Evolutionary conservation across 2,888 invertebrate genomes (phyloP), one percentile per base, ranked within the genome.

Genomic region (Phyto melanocephala): DNA sequence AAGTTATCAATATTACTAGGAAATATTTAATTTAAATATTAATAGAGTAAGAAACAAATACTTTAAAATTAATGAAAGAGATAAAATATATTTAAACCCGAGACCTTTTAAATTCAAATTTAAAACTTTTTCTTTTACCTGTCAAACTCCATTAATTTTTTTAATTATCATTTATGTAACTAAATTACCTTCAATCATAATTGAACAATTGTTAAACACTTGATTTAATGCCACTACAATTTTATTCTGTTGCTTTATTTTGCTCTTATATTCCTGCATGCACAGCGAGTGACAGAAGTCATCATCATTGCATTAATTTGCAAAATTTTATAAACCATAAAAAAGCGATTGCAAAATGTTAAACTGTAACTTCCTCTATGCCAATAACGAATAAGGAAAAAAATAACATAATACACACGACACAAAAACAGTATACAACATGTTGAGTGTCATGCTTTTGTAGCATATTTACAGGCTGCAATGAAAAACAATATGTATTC

Each of bases 361-460:
- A 75, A 82, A 82, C 63, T 78, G 70, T 65, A 70, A 75, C 82
- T 82, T 79, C 79, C 79, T 58, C 28, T 67, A 42, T 37, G 24
- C 60, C 52, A 68, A 42, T 22, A 20, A 45, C 33, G 45, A n/a
- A 65, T 47, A 71, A 8, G 11, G 1, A 22, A 52, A 47, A 33
- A 33, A 68, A 20, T 35, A 20, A 60, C 20, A 8, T 24, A 22
- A 58, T 10, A 6, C 28, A 62, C 20, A 50, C 35, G 40, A 42
- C 22, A 70, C 11, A 45, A 74, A 80, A 50, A 71, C 33, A 60
- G 54, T 67, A 22, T 56, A 50, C 78, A 77, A 63, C 77, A 78
- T 82, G 79, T 78, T 75, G 75, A 79, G 70, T 70, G 65, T 78
- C 74, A 65, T 78, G 78, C 75, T 78, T 63, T 78, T 68, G 70